phyloP scores from a whole-genome alignment of 2,888 invertebrate species.

The Seladonia tumulorum region DNA sequence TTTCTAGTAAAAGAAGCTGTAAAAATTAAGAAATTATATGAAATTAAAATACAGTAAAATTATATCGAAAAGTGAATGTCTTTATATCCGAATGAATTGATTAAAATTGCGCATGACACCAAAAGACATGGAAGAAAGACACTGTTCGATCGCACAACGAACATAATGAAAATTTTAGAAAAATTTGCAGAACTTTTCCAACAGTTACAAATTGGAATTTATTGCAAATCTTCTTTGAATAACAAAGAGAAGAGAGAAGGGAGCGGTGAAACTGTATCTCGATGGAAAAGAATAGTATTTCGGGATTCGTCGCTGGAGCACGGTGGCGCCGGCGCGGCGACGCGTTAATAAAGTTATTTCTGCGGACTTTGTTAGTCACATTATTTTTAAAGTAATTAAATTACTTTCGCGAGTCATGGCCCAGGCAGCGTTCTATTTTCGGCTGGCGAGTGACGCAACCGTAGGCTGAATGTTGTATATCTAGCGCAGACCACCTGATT shows the following conservation, averaged over 20 bases:
- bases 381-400: slow-evolving; percentile 32
- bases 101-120: too few species aligned
- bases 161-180: not conserved
- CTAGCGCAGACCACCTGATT: slow-evolving; percentile 54
- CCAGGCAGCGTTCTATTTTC: slow-evolving; percentile 21
- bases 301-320: not conserved
- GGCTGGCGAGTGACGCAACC: slow-evolving; percentile 11
- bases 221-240: not conserved
- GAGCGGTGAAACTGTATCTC: not conserved
- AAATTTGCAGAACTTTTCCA: not conserved
- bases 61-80: too few species aligned
- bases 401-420: slow-evolving; percentile 14
- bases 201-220: not conserved
- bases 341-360: slow-evolving; percentile 19
- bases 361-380: not conserved
- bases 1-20: too few species aligned
- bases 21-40: too few species aligned
- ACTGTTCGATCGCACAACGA: not conserved
- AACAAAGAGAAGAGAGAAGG: not conserved
- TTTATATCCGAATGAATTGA: too few species aligned
- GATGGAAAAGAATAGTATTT: not conserved
- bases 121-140: not conserved
- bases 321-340: too few species aligned
- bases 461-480: slow-evolving; percentile 23
- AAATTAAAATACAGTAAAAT: too few species aligned